A percentile compares a stretch with the other conserved stretches of the same genome.
Evolutionary conservation across 2,113 vertebrate species (phyloP).

Genomic region (Pogona vitticeps): DNA sequence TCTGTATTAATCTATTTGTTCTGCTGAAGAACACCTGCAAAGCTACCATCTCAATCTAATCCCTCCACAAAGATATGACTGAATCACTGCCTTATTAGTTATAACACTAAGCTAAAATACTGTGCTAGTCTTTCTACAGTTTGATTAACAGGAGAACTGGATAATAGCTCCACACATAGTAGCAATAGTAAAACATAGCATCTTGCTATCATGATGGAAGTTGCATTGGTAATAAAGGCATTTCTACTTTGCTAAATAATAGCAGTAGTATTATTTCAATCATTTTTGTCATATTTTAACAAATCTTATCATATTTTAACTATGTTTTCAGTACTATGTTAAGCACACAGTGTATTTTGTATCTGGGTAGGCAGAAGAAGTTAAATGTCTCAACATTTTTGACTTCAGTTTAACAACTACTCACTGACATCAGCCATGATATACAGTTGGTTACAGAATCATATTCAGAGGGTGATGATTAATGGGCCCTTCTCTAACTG

Average conservation of each 20-base stretch:
- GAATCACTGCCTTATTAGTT: slow-evolving; percentile 2
- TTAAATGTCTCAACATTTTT: too few relatives aligned
- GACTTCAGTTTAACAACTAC: too few relatives aligned
- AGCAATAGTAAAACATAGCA: not conserved
- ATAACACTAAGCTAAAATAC: slow-evolving; percentile 28
- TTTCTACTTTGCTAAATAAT: not conserved
- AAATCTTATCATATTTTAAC: not conserved
- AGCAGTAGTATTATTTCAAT: not conserved
- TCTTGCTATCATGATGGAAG: slow-evolving; percentile 14
- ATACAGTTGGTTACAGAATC: too few relatives aligned
- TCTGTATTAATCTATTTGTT: not conserved
- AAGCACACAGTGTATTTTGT: too few relatives aligned
- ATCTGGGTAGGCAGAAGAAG: not conserved
- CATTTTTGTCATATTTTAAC: not conserved
- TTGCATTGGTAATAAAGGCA: not conserved
- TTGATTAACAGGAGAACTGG: slow-evolving; percentile 36
- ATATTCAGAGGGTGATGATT: too few relatives aligned
- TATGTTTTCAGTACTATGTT: not conserved
- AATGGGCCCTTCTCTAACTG: too few relatives aligned
- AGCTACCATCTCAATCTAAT: not conserved
- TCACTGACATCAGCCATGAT: too few relatives aligned
- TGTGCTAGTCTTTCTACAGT: slow-evolving; percentile 12
- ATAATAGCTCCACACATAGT: slow-evolving; percentile 10
- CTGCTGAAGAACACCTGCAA: slow-evolving; percentile 17
- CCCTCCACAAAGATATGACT: slow-evolving; percentile 1